Evolutionary conservation across 2,113 vertebrate genomes (phyloP).

Genomic region (Paramisgurnus dabryanus): DNA sequence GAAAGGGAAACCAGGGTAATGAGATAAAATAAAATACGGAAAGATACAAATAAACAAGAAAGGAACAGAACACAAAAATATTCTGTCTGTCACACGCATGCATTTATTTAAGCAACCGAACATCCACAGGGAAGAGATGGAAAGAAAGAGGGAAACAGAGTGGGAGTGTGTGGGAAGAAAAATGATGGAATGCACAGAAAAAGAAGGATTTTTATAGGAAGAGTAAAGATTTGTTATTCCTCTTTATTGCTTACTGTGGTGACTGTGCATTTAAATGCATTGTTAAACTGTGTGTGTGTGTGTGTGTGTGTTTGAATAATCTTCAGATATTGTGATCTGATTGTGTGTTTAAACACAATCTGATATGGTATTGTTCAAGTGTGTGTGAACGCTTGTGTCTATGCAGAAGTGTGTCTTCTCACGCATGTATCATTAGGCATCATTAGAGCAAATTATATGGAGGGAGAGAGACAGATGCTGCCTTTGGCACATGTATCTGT

Average conservation of each 20-base stretch:
- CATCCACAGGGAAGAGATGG: slow-evolving; percentile 43
- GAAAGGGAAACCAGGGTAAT: slow-evolving; percentile 25
- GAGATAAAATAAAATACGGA: slow-evolving; percentile 33
- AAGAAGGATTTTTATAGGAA: slow-evolving; percentile 46
- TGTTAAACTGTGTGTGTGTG: no score
- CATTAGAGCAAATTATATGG: slow-evolving; percentile 73
- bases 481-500: slow-evolving; percentile 58
- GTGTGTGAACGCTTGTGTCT: slow-evolving; percentile 38
- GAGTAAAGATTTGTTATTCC: slow-evolving; percentile 42
- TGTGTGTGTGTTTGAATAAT: no score
- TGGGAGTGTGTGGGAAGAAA: slow-evolving; percentile 24
- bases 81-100: background rate
- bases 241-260: slow-evolving; percentile 6
- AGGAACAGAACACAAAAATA: background rate
- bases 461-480: slow-evolving; percentile 67
- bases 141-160: slow-evolving; percentile 27
- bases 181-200: slow-evolving; percentile 12
- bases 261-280: background rate
- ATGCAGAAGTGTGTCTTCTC: slow-evolving; percentile 47
- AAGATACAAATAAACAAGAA: slow-evolving; percentile 15
- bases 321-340: background rate
- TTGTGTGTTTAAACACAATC: background rate
- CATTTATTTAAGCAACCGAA: slow-evolving; percentile 3
- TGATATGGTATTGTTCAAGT: slow-evolving; percentile 24
- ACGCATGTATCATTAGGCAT: slow-evolving; percentile 69